These are phyloP conservation scores for Laspeyria flexula DNA, from an alignment of 2,888 invertebrate genomes.

Conservation along the genomic window DNA sequence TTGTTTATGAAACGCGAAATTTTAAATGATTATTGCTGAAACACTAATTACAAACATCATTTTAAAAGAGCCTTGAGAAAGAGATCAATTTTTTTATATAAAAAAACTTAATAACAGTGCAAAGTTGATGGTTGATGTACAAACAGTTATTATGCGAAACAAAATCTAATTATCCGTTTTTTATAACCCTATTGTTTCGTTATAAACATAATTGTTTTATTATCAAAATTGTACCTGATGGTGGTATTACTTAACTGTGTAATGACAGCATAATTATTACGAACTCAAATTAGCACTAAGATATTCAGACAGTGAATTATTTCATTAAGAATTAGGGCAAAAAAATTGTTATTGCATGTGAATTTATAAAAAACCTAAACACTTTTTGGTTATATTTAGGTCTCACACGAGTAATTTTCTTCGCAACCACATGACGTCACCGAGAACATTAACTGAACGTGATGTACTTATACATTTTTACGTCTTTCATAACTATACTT, in stretches of 20 bases:
- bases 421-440: too few species aligned
- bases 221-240: neutral
- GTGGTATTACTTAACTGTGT: neutral
- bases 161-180: slow-evolving; percentile 8
- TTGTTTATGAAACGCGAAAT: too few species aligned
- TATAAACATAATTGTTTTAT: neutral
- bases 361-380: too few species aligned
- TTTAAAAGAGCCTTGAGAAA: too few species aligned
- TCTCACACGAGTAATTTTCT: too few species aligned
- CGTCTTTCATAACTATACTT: too few species aligned
- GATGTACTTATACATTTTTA: too few species aligned
- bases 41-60: too few species aligned
- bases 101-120: neutral
- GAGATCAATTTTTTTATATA: neutral
- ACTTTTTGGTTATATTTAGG: too few species aligned
- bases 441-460: too few species aligned
- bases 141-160: slow-evolving; percentile 17
- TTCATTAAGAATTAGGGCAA: neutral
- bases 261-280: neutral
- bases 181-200: slow-evolving; percentile 20
- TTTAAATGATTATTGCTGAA: too few species aligned
- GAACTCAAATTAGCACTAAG: neutral
- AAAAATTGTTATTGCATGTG: too few species aligned
- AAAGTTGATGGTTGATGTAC: neutral
- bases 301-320: neutral